A percentile compares a stretch with the other conserved stretches of the same genome.
Conservation (phyloP, 1,140 invertebrate species). For the Caenorhabditis brenneri region DNA sequence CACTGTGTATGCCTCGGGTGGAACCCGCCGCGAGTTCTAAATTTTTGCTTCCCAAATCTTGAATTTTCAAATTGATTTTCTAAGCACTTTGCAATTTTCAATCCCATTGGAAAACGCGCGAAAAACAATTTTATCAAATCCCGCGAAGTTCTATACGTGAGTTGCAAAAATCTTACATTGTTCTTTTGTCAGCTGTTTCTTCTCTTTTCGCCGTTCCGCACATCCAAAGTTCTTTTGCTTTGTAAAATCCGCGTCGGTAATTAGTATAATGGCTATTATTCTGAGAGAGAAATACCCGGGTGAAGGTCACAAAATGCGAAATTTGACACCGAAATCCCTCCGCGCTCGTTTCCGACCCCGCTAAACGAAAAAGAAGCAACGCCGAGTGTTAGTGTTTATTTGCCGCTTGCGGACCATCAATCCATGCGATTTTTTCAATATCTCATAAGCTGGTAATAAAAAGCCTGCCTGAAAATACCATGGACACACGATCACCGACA, state of each 20-base stretch:
- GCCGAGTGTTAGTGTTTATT: neutral
- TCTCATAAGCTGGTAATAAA: no score
- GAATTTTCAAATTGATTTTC: no score
- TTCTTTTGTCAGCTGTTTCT: neutral
- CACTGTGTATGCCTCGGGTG: no score
- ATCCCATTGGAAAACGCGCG: no score
- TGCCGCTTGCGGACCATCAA: neutral
- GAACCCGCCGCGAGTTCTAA: no score
- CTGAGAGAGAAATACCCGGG: neutral
- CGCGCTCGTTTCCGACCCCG: constrained; percentile 12
- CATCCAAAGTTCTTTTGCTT: neutral
- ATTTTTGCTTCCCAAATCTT: no score
- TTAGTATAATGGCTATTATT: constrained; percentile 31
- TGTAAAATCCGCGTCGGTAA: neutral
- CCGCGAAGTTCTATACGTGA: neutral
- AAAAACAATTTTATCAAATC: no score
- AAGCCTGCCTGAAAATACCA: no score
- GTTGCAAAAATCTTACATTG: neutral
- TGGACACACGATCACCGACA: no score
- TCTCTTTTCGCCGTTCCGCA: neutral
- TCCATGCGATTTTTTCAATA: neutral
- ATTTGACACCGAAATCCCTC: constrained; percentile 29
- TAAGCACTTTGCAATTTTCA: neutral
- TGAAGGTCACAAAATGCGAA: constrained; percentile 13
- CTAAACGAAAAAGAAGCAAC: constrained; percentile 18